Evolutionary conservation across 2,888 invertebrate genomes (phyloP), one percentile per base, ranked within the genome.

Genomic region (Phengaris arion): DNA sequence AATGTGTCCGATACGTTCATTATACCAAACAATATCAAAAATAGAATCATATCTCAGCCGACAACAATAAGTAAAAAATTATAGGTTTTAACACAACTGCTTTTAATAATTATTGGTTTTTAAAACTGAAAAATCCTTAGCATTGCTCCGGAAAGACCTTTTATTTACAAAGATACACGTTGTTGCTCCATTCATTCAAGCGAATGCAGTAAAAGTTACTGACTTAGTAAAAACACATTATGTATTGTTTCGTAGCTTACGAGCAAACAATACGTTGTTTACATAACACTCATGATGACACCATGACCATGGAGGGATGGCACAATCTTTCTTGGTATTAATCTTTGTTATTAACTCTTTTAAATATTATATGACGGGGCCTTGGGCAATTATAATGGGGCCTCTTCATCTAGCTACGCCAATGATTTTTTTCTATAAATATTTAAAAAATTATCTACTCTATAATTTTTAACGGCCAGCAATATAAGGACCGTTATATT

Each of bases 21-120:
- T 13, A 84, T 75, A 68, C 80, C 85, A 59, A 84, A 73, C 12
- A 86, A 75, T 2, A 86, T 4, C 10, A 86, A 54, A 3, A 81
- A 9, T n/a, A 76, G 52, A 45, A 45, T 45, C 52, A 78, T 76
- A 75, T 75, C 6, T 9, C 10, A 4, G 4, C 9, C 9, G 22
- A 64, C 35, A 45, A 45, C 12, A 10, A 64, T 59, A 8, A 59
- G 59, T 59, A 7, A 15, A 22, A 22, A 22, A 59, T 0, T 22
- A 35, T 35, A 35, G 35, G 48, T 7, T 48, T 48, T 0, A 48
- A 48, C 0, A 48, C 3, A 48, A 48, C 48, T 2, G 35, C 35
- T 0, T 35, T 35, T 35, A 35, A 35, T 35, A 35, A 35, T 35
- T 35, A 35, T 35, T 35, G 4, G 1, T 35, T 35, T 35, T 35